A percentile compares a stretch with the other conserved stretches of the same genome.
Conservation (phyloP, 2,888 invertebrate species). For the Scaptomyza tumidula region DNA sequence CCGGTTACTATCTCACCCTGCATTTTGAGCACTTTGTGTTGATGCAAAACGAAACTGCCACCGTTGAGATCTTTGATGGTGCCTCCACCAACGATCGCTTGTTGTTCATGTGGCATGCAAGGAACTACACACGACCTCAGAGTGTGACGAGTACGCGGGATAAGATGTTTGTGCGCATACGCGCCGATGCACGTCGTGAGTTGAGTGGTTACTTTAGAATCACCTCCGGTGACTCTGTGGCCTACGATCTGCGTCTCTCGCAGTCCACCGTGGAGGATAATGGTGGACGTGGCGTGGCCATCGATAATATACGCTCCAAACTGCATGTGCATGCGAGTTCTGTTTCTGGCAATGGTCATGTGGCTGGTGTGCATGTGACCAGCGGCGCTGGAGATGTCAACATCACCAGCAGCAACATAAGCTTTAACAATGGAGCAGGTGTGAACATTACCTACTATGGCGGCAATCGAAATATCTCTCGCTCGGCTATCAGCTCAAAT, state of each 20-base stretch:
- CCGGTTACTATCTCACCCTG: slow-evolving; percentile 93
- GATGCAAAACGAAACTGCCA: slow-evolving; percentile 90
- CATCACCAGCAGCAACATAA: slow-evolving; percentile 94
- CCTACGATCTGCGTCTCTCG: slow-evolving; percentile 94
- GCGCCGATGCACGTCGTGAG: slow-evolving; percentile 89
- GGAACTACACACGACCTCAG: slow-evolving; percentile 95
- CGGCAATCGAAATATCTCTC: slow-evolving; percentile 95
- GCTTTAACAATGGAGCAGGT: slow-evolving; percentile 96
- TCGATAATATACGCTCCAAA: slow-evolving; percentile 95
- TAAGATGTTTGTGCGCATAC: slow-evolving; percentile 92
- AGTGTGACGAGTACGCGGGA: slow-evolving; percentile 93
- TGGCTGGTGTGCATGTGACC: slow-evolving; percentile 95
- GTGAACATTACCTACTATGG: slow-evolving; percentile 98
- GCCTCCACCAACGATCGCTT: slow-evolving; percentile 89
- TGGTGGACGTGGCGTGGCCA: slow-evolving; percentile 96
- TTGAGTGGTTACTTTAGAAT: slow-evolving; percentile 91
- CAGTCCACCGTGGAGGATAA: slow-evolving; percentile 94
- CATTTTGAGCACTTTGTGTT: slow-evolving; percentile 93
- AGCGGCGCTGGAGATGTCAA: slow-evolving; percentile 97
- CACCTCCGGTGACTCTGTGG: slow-evolving; percentile 90
- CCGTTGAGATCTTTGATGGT: slow-evolving; percentile 92
- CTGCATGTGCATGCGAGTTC: slow-evolving; percentile 93
- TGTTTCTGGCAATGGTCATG: slow-evolving; percentile 94
- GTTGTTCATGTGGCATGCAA: slow-evolving; percentile 89
- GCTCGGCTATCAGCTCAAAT: slow-evolving; percentile 93